phyloP scores from a whole-genome alignment of 2,888 invertebrate species.

The Caenorhabditis afra region DNA sequence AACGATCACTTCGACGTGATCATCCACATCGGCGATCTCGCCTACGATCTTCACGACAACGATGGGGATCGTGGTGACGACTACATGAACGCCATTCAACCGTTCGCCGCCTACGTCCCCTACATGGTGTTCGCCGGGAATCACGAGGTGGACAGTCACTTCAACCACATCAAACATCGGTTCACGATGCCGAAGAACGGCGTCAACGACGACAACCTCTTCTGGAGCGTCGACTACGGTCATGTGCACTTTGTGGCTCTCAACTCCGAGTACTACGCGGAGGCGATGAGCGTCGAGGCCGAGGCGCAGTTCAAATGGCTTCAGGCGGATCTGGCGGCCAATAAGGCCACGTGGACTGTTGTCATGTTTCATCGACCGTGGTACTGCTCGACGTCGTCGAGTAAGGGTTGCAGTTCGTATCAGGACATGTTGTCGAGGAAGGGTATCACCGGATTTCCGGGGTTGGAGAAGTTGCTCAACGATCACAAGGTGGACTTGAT shows the following conservation, averaged over 20 bases:
- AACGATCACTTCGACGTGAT: conserved; percentile 83
- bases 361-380: conserved; percentile 91
- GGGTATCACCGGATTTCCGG: conserved; percentile 75
- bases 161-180: conserved; percentile 92
- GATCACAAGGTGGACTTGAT: conserved; percentile 92
- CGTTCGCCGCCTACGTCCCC: conserved; percentile 84
- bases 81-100: conserved; percentile 62
- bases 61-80: conserved; percentile 85
- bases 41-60: conserved; percentile 90
- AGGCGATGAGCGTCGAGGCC: conserved; percentile 90
- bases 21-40: conserved; percentile 86
- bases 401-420: conserved; percentile 47
- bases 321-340: conserved; percentile 69
- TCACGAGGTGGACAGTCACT: conserved; percentile 86
- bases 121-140: conserved; percentile 88
- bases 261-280: conserved; percentile 92
- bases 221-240: conserved; percentile 86
- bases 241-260: conserved; percentile 92
- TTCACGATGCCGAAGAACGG: conserved; percentile 90
- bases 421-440: conserved; percentile 53
- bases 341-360: conserved; percentile 88
- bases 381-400: conserved; percentile 88
- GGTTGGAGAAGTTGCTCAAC: conserved; percentile 89
- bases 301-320: conserved; percentile 78
- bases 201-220: conserved; percentile 78